phyloP scores from a whole-genome alignment of 2,113 vertebrate species.

The Perccottus glenii region DNA sequence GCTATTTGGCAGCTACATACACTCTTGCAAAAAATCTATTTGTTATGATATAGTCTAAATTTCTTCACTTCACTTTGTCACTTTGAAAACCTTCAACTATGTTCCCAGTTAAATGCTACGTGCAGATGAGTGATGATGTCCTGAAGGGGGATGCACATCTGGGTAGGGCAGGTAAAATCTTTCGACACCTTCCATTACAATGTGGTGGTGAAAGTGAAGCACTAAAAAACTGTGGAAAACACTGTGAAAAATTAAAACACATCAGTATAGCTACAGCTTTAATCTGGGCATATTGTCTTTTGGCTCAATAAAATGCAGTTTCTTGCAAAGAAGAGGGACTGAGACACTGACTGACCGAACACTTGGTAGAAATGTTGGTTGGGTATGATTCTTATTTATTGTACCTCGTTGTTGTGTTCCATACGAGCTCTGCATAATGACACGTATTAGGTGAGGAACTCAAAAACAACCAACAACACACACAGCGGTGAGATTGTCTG shows the following conservation, averaged over 20 bases:
- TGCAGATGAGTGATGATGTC: slow-evolving; percentile 51
- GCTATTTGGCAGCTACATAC: slow-evolving; percentile 18
- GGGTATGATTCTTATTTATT: neutral
- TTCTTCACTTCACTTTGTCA: slow-evolving; percentile 40
- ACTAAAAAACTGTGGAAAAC: slow-evolving; percentile 44
- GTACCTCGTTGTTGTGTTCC: neutral
- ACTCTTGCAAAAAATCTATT: slow-evolving; percentile 20
- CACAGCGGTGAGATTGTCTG: neutral
- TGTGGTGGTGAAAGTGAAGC: slow-evolving; percentile 20
- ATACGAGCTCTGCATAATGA: neutral
- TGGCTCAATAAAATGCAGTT: no score
- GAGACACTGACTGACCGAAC: neutral
- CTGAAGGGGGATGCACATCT: slow-evolving; percentile 19
- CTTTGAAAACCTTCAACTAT: slow-evolving; percentile 52
- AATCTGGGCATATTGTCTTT: neutral
- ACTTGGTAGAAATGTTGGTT: neutral
- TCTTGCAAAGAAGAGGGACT: neutral
- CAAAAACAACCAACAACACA: neutral
- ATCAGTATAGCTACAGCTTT: slow-evolving; percentile 3
- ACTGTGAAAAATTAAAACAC: slow-evolving; percentile 10
- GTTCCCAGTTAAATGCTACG: slow-evolving; percentile 36
- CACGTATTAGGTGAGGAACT: neutral
- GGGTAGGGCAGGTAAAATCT: slow-evolving; percentile 30
- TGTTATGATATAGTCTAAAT: slow-evolving; percentile 26
- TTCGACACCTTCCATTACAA: slow-evolving; percentile 13